Percentiles rank a stretch among this genome's conserved stretches.
phyloP scores from a whole-genome alignment of 2,888 invertebrate genomes.

The Heteropelma amictum region DNA sequence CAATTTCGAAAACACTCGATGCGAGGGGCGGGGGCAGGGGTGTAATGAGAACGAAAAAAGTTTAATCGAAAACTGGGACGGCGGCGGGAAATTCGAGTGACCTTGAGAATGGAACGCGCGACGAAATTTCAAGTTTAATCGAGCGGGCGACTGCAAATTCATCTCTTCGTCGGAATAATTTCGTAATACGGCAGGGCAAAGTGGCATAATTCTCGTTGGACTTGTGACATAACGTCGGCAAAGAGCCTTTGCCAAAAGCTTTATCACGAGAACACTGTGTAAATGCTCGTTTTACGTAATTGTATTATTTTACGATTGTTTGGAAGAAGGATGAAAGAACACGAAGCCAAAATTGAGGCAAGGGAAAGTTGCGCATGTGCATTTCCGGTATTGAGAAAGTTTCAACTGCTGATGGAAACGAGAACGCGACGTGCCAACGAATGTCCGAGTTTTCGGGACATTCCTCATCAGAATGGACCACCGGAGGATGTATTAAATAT shows the following conservation, averaged over 20 bases:
- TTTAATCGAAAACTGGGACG: no score
- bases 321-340: slow-evolving; percentile 23
- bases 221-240: slow-evolving; percentile 64
- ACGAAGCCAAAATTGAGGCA: slow-evolving; percentile 59
- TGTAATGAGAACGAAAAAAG: no score
- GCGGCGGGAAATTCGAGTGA: neutral
- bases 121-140: slow-evolving; percentile 47
- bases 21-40: no score
- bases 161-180: slow-evolving; percentile 41
- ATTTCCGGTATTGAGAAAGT: slow-evolving; percentile 33
- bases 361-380: neutral
- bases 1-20: neutral
- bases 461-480: neutral
- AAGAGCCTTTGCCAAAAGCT: slow-evolving; percentile 65
- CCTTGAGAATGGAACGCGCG: slow-evolving; percentile 17
- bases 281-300: slow-evolving; percentile 62
- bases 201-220: slow-evolving; percentile 32
- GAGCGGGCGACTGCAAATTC: slow-evolving; percentile 34
- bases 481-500: neutral
- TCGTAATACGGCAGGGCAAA: slow-evolving; percentile 50
- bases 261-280: slow-evolving; percentile 55
- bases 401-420: neutral
- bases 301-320: slow-evolving; percentile 64
- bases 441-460: neutral
- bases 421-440: neutral